Evolutionary conservation across 2,797 vertebrate genomes (phyloP), one percentile per base, ranked within the genome.

Genomic region (Sebastolobus altivelis): DNA sequence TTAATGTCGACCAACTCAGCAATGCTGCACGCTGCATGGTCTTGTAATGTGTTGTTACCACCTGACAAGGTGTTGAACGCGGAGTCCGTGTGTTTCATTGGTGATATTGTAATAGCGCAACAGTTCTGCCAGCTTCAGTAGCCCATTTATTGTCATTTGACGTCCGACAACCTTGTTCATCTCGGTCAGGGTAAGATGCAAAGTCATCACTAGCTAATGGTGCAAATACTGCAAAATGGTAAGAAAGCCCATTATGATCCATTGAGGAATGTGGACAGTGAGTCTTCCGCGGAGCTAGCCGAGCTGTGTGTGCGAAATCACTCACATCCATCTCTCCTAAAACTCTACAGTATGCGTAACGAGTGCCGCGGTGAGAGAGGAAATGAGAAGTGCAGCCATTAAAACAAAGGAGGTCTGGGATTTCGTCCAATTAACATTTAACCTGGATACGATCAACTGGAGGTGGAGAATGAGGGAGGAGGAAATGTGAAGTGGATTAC

Each of bases 351-450:
- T 27, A 37, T 13, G 68, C 75, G 52, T 12, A 81, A 77, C 61
- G 33, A 77, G 54, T 60, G 66, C 37, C 33, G 72, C 16, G 7
- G 70, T 2, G 38, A 73, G 80, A 84, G 68, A 72, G 72, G 59
- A 80, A 77, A 77, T 84, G 77, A 81, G 65, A 68, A 68, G 72
- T 4, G 75, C 52, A 65, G 77, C 56, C 83, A 83, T 89, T 87
- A 89, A 85, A 84, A 85, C 56, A 79, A 69, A 75, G 55, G 68
- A 79, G 65, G 63, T 37, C 77, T 75, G 80, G 87, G 84, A 83
- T 76, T 83, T 74, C 55, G 66, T 37, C 79, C 77, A 90, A 88
- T 89, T 88, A 89, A 91, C 89, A 80, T 86, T 88, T 82, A 76
- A 87, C 88, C 77, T 77, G 67, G 60, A 84, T 72, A 83, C 14